phyloP scores from a whole-genome alignment of 1,140 invertebrate genomes.

The Ostrea denselamellosa region DNA sequence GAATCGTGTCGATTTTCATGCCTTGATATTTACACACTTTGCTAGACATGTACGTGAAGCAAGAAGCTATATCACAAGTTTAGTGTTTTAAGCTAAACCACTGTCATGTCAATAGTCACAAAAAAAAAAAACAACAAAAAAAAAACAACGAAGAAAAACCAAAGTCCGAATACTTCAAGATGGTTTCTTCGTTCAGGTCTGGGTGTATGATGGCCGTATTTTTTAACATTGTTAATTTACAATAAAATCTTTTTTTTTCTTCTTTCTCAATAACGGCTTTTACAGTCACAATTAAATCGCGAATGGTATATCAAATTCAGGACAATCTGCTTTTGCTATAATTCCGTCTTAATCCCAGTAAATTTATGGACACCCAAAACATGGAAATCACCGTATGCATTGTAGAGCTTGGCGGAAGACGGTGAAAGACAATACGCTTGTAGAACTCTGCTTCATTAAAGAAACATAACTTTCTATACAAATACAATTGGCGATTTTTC shows the following conservation, averaged over 20 bases:
- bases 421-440: conserved; percentile 8
- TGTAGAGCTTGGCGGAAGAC: not conserved
- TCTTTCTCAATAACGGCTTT: not conserved
- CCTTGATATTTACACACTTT: too few relatives aligned
- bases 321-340: not conserved
- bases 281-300: not conserved
- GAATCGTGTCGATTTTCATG: too few relatives aligned
- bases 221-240: conserved; percentile 7
- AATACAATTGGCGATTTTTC: not conserved
- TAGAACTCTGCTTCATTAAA: not conserved
- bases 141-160: too few relatives aligned
- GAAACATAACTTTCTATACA: conserved; percentile 27
- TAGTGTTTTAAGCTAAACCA: too few relatives aligned
- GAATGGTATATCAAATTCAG: conserved; percentile 19
- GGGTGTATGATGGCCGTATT: not conserved
- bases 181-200: too few relatives aligned
- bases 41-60: too few relatives aligned
- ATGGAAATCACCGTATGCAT: not conserved
- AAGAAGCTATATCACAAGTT: too few relatives aligned
- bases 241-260: not conserved
- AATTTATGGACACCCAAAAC: conserved; percentile 35
- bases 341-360: not conserved
- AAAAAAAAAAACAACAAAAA: too few relatives aligned
- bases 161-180: too few relatives aligned
- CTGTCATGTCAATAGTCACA: too few relatives aligned